Percentiles rank a stretch among this genome's conserved stretches.
These are phyloP conservation scores for Chiridota heheva DNA, from an alignment of 35 echinoderm and acorn worm species.

Conservation along the genomic window DNA sequence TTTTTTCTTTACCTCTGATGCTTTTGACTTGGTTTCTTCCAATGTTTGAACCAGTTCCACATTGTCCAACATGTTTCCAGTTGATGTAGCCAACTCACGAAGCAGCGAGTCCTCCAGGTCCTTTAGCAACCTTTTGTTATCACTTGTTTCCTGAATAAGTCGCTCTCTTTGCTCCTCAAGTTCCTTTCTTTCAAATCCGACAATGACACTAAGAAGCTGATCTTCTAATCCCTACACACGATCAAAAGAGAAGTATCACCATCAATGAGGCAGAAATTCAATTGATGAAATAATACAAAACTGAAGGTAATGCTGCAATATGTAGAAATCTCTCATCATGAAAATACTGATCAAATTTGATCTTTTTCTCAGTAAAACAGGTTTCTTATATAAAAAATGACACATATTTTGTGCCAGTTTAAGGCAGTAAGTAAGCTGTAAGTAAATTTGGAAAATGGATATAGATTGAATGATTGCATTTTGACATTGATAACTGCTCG, in stretches of 20 bases:
- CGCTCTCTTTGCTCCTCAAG: slow-evolving; percentile 96
- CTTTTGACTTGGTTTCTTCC: slow-evolving; percentile 98
- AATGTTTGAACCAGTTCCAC: slow-evolving; percentile 87
- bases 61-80: slow-evolving; percentile 99
- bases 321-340: too few species aligned
- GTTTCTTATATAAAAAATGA: too few species aligned
- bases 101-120: slow-evolving; percentile 97
- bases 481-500: too few species aligned
- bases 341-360: too few species aligned
- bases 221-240: slow-evolving; percentile 91
- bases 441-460: too few species aligned
- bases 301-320: too few species aligned
- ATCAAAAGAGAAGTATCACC: not conserved
- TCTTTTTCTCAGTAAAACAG: too few species aligned
- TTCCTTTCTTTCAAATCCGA: slow-evolving; percentile 96
- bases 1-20: slow-evolving; percentile 81
- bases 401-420: too few species aligned
- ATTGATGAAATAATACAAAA: too few species aligned
- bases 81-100: slow-evolving; percentile 94
- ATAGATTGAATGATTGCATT: too few species aligned
- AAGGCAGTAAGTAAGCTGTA: too few species aligned
- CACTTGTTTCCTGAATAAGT: slow-evolving; percentile 98
- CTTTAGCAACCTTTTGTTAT: slow-evolving; percentile 91
- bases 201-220: slow-evolving; percentile 95
- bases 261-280: too few species aligned